Evolutionary conservation across 2,113 vertebrate genomes (phyloP).

Genomic region (Pimephales promelas): DNA sequence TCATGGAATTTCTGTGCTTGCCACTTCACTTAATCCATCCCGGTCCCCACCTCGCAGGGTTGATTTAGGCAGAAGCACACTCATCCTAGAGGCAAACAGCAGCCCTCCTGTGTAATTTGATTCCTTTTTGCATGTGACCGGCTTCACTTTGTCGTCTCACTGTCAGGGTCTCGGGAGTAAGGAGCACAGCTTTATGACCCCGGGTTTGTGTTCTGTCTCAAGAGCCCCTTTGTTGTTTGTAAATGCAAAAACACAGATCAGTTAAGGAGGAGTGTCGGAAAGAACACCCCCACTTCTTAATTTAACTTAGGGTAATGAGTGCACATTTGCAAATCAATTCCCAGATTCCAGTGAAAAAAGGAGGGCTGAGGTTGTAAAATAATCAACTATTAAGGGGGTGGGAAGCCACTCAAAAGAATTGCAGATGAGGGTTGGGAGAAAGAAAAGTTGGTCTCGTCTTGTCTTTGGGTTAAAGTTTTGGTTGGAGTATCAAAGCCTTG

Average conservation of each 20-base stretch:
- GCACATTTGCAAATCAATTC: conserved; percentile 80
- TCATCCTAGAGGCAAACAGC: conserved; percentile 57
- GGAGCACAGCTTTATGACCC: conserved; percentile 63
- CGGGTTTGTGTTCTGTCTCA: conserved; percentile 73
- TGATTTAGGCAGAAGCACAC: conserved; percentile 33
- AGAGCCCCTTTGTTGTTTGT: conserved; percentile 66
- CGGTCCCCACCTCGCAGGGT: conserved; percentile 33
- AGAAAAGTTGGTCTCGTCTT: conserved; percentile 55
- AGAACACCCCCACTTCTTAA: conserved; percentile 57
- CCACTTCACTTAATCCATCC: conserved; percentile 51
- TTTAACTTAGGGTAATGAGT: conserved; percentile 70
- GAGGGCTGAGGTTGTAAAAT: conserved; percentile 67
- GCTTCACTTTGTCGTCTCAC: conserved; percentile 61
- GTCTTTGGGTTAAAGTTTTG: not conserved
- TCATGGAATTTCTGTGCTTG: conserved; percentile 50
- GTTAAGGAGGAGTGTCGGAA: conserved; percentile 51
- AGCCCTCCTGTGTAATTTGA: conserved; percentile 55
- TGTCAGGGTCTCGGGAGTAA: conserved; percentile 63
- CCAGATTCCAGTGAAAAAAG: conserved; percentile 61
- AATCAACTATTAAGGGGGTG: conserved; percentile 59
- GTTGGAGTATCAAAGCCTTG: not conserved
- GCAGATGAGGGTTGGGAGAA: conserved; percentile 64
- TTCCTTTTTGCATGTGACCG: conserved; percentile 63
- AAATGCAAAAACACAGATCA: conserved; percentile 65
- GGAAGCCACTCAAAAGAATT: conserved; percentile 60